Evolutionary conservation across 1,140 invertebrate genomes (phyloP), one percentile per base, ranked within the genome.

Genomic region (Bombus fervidus): DNA sequence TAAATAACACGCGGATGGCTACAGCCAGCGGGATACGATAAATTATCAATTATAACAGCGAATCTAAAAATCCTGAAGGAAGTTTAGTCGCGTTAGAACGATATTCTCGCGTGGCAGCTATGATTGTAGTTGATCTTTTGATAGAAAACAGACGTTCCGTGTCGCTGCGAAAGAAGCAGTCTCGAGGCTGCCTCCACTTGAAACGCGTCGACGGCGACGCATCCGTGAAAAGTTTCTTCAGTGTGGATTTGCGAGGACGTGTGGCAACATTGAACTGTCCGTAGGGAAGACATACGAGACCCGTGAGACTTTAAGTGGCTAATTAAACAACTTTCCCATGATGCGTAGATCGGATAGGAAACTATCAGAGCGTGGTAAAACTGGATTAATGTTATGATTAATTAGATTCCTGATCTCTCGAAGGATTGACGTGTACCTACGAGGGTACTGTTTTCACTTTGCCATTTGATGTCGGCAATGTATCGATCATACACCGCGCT

Each of bases 311-410:
- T 57, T 59, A 78, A 78, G 76, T 59, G 82, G 82, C 39, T 84
- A 84, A 84, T 84, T 84, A 84, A 84, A 84, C 82, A 71, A 71
- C 82, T 84, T 84, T 84, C 75, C 41, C 81, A 78, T 71, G 64
- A 84, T 59, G n/a, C 82, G 82, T 84, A 37, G 37, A 78, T 84
- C 82, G 41, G 73, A 43, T 31, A 57, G 75, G 28, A 53, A 84
- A 57, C 37, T 84, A 84, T 84, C 82, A 59, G 75, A 84, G 74
- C 82, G 75, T 78, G 74, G 66, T 84, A 71, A 71, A 84, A 84
- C 82, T 78, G 82, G 82, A 84, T 71, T 69, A 84, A 78, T n/a
- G 62, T 77, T 84, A 78, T 78, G 75, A 84, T 84, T 77, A 84
- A 84, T 84, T 71, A 34, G 47, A 84, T 69, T 34, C 47, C 15